These are phyloP conservation scores for Paragorgia papillata DNA, from an alignment of 92 coral and sea anemone species.

Conservation along the genomic window DNA sequence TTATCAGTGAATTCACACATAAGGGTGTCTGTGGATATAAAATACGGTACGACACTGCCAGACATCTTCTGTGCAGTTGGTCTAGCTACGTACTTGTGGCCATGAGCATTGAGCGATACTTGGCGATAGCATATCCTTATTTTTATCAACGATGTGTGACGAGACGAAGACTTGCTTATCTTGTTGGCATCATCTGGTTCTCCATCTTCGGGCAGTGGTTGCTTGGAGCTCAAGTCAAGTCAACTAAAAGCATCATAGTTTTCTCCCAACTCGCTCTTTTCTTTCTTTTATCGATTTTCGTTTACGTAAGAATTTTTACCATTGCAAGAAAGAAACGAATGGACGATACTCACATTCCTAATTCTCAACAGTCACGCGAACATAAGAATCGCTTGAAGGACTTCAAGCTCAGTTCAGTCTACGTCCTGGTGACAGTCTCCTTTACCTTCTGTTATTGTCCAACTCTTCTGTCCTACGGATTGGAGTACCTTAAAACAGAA, in stretches of 20 bases:
- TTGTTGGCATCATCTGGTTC: not conserved
- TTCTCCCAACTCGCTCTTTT: too few species aligned
- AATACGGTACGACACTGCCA: too few species aligned
- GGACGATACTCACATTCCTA: not conserved
- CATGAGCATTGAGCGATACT: slow-evolving; percentile 3
- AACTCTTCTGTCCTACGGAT: too few species aligned
- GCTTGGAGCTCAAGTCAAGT: not conserved
- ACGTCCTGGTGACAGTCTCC: too few species aligned
- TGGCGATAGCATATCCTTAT: not conserved
- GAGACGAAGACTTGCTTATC: not conserved
- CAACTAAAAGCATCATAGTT: too few species aligned
- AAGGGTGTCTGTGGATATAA: not conserved
- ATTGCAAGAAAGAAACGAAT: not conserved
- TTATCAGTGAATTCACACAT: not conserved
- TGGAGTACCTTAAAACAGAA: not conserved
- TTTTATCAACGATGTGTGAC: not conserved
- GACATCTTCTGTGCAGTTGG: not conserved
- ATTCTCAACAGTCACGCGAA: too few species aligned
- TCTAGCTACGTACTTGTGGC: not conserved
- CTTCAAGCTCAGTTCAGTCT: too few species aligned
- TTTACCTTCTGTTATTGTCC: too few species aligned
- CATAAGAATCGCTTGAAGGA: not conserved
- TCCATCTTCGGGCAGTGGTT: not conserved
- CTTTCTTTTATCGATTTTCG: not conserved
- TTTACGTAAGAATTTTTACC: slow-evolving; percentile 1